A percentile compares a stretch with the other conserved stretches of the same genome.
phyloP scores from a whole-genome alignment of 2,797 vertebrate genomes.

The Syndactyla subalaris region DNA sequence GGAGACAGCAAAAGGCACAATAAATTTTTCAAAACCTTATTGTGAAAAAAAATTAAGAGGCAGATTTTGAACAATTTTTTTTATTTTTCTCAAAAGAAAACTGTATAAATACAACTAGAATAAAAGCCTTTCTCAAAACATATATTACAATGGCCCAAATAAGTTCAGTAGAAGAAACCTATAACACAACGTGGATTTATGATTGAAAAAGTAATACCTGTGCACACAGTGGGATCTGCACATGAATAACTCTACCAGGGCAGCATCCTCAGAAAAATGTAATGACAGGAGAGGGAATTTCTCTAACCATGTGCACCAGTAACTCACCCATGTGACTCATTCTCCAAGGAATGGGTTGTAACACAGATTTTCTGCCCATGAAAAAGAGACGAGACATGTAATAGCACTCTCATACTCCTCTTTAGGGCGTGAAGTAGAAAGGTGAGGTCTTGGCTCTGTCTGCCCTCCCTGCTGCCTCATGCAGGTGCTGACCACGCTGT shows the following conservation, averaged over 20 bases:
- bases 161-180: background rate
- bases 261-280: background rate
- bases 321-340: background rate
- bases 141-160: too few relatives aligned
- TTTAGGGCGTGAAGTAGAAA: background rate
- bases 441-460: background rate
- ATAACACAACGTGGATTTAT: background rate
- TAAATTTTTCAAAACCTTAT: background rate
- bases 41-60: background rate
- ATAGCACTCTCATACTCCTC: background rate
- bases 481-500: background rate
- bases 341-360: background rate
- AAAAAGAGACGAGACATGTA: background rate
- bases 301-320: background rate
- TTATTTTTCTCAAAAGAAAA: background rate
- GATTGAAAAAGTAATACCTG: background rate
- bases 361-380: background rate
- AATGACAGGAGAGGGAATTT: background rate
- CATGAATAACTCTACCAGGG: background rate
- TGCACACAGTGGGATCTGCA: background rate
- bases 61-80: background rate
- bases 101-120: background rate
- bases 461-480: rapidly evolving
- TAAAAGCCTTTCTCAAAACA: background rate
- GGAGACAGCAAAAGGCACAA: background rate